Base-by-base conservation (phyloP, 2,888 invertebrate species). In the Belgica antarctica region DNA sequence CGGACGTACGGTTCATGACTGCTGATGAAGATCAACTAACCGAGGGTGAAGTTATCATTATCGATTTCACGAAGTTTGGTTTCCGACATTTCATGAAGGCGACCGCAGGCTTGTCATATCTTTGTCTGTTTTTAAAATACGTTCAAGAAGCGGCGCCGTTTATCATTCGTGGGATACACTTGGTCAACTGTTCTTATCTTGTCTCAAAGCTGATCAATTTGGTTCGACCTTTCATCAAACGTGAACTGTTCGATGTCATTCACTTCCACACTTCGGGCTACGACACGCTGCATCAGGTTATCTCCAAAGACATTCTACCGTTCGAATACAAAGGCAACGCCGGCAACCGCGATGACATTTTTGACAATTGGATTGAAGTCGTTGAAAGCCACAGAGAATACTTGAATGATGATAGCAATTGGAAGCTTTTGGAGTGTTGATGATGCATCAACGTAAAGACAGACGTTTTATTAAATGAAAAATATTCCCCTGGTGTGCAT, bases 71-170 rank as follows among this genome's bases (percentile, higher is more conserved):
- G 0, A 86, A 87, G 62, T 85, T 85, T 34, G 81, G 84, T 1
- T 76, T 88, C 71, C 84, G 84, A 71, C 88, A 89, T 74, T 79
- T 88, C 27, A 82, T 86, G 7, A 86, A 85, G 78, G 79, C 88
- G 1, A 85, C 85, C 46, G n/a, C n/a, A n/a, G n/a, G n/a, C n/a
- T 77, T 88, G 57, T 84, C 85, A 0, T 82, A 86, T 36, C 76
- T 89, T 24, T 83, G 86, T 62, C 85, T 87, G 75, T 88, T 88
- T 75, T 87, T 89, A 87, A 81, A 86, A 74, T 89, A 88, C 74
- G 76, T 75, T 31, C 77, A 89, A 85, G 88, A 88, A 75, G 87
- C 87, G 0, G 85, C 88, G 77, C 89, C 89, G 0, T 84, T 88
- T 15, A 81, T 85, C 28, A 76, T 89, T 71, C 86, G 84, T 75